These are phyloP conservation scores for Ceraclea dissimilis DNA, from an alignment of 2,888 invertebrate genomes.

Conservation along the genomic window DNA sequence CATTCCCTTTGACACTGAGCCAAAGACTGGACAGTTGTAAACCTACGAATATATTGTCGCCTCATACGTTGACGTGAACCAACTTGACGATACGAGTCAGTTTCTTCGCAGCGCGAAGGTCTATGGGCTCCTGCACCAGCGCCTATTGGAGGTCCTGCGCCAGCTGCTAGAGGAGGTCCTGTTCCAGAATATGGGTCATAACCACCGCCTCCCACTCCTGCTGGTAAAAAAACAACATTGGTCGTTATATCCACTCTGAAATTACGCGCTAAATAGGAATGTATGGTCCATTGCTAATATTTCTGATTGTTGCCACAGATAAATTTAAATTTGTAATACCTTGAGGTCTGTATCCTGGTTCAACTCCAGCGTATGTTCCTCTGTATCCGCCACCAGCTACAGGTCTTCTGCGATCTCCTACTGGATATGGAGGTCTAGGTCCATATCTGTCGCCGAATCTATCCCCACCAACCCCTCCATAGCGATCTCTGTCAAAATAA, in stretches of 20 bases:
- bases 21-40: conserved; percentile 64
- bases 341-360: conserved; percentile 25
- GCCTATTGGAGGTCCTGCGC: conserved; percentile 36
- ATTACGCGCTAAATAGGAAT: no score
- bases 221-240: neutral
- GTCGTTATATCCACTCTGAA: no score
- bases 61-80: conserved; percentile 72
- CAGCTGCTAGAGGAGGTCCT: conserved; percentile 32
- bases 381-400: conserved; percentile 25
- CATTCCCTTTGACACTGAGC: conserved; percentile 81
- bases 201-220: no score
- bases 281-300: no score
- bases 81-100: conserved; percentile 75
- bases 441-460: conserved; percentile 18
- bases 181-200: conserved; percentile 28
- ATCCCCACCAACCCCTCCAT: conserved; percentile 6
- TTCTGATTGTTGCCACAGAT: no score
- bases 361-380: conserved; percentile 23
- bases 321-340: conserved; percentile 5
- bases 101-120: conserved; percentile 66
- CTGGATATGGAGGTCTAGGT: conserved; percentile 22
- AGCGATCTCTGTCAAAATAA: conserved; percentile 4
- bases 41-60: conserved; percentile 67
- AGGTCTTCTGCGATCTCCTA: conserved; percentile 20
- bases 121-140: conserved; percentile 35